Percentiles rank a stretch among this genome's conserved stretches.
Evolutionary conservation across 2,113 vertebrate genomes (phyloP).

Genomic region (Ancistrus triradiatus): DNA sequence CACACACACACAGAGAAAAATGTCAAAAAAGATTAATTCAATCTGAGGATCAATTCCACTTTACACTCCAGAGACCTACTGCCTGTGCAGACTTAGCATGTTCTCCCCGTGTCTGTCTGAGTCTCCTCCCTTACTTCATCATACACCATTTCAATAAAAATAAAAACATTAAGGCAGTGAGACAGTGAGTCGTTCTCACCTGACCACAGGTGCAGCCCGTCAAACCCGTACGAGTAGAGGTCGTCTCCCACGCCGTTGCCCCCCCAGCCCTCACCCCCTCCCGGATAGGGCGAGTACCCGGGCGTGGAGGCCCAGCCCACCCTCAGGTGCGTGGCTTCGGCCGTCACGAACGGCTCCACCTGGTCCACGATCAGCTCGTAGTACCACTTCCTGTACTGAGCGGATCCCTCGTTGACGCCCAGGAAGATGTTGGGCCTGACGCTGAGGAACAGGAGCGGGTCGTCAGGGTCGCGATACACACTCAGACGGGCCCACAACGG

Average conservation of each 20-base stretch:
- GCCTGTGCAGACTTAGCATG: no score
- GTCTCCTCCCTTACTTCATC: background rate
- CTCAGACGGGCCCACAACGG: background rate
- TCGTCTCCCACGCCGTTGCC: conserved; percentile 92
- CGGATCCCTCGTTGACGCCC: conserved; percentile 90
- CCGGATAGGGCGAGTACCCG: conserved; percentile 85
- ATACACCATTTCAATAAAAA: background rate
- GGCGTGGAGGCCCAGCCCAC: conserved; percentile 94
- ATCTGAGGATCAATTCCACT: no score
- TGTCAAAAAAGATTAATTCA: no score
- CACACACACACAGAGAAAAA: no score
- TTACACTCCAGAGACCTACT: no score
- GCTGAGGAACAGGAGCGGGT: conserved; percentile 69
- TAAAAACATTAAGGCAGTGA: background rate
- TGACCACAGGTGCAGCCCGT: conserved; percentile 94
- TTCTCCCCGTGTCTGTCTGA: no score
- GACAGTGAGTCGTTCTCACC: conserved; percentile 60
- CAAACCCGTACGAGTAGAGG: conserved; percentile 90
- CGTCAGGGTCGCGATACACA: no score
- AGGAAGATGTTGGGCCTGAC: conserved; percentile 94
- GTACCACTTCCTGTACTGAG: conserved; percentile 96
- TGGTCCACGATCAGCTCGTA: conserved; percentile 92
- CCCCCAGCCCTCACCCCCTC: conserved; percentile 90
- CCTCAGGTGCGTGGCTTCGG: conserved; percentile 87
- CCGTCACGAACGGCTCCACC: conserved; percentile 83